These are phyloP conservation scores for Pachliopta kotzebuea DNA, from an alignment of 2,888 invertebrate species.

Conservation along the genomic window DNA sequence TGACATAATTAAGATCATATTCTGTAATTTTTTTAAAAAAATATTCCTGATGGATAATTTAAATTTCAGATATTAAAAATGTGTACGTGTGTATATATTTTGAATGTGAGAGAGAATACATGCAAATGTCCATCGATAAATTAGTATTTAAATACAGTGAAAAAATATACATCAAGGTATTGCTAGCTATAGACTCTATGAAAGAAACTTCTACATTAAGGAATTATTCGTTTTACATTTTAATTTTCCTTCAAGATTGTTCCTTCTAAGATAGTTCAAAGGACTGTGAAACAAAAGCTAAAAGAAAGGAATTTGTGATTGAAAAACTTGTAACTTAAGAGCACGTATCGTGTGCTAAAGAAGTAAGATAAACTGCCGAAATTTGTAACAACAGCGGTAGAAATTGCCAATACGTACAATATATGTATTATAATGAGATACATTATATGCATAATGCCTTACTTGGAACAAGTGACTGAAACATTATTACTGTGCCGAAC, in stretches of 20 bases:
- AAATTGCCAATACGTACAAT: neutral
- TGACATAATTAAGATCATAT: neutral
- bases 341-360: slow-evolving; percentile 6
- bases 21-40: too few relatives aligned
- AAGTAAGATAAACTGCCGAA: slow-evolving; percentile 11
- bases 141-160: too few relatives aligned
- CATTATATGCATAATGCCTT: too few relatives aligned
- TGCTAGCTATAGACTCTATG: too few relatives aligned
- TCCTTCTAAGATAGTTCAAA: slow-evolving; percentile 7
- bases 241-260: neutral
- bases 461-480: too few relatives aligned
- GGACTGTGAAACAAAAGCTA: slow-evolving; percentile 16
- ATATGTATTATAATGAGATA: neutral
- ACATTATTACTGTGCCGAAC: too few relatives aligned
- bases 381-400: neutral
- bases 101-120: too few relatives aligned
- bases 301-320: slow-evolving; percentile 18
- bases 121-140: too few relatives aligned
- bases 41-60: too few relatives aligned
- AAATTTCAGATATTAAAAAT: too few relatives aligned
- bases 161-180: too few relatives aligned
- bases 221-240: neutral
- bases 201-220: neutral
- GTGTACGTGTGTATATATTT: too few relatives aligned
- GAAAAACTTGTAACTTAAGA: slow-evolving; percentile 19